These are phyloP conservation scores for Meda fulgida DNA, from an alignment of 2,797 vertebrate genomes.

Conservation along the genomic window DNA sequence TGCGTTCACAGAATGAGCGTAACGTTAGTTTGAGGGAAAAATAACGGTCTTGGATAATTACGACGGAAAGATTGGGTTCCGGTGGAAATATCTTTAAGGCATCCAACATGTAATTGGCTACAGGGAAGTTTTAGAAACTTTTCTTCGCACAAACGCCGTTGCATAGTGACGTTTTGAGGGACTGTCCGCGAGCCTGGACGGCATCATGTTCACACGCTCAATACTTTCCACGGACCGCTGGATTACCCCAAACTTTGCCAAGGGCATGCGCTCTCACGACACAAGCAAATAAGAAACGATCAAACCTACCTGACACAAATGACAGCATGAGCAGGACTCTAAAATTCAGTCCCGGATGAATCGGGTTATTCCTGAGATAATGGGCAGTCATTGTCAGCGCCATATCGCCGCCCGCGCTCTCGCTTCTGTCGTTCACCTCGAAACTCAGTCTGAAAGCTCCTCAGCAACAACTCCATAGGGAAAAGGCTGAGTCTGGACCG, in stretches of 20 bases:
- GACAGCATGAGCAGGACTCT: conserved; percentile 67
- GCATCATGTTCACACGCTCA: conserved; percentile 40
- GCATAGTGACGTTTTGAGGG: neutral
- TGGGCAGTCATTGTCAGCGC: conserved; percentile 69
- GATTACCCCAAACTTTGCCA: conserved; percentile 41
- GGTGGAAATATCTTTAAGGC: neutral
- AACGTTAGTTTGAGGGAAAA: neutral
- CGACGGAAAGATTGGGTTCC: neutral
- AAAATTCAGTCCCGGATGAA: conserved; percentile 53
- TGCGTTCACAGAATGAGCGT: neutral
- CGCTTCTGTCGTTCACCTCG: conserved; percentile 65
- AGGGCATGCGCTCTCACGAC: conserved; percentile 16
- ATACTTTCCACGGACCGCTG: conserved; percentile 27
- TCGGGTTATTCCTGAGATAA: conserved; percentile 66
- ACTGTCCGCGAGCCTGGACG: conserved; percentile 1
- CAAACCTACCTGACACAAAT: conserved; percentile 75
- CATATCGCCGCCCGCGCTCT: conserved; percentile 53
- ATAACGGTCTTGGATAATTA: neutral
- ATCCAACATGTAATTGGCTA: neutral
- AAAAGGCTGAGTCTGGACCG: conserved; percentile 74
- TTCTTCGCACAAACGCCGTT: neutral
- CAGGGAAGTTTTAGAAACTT: conserved; percentile 34
- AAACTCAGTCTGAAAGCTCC: conserved; percentile 73
- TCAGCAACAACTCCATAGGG: conserved; percentile 81
- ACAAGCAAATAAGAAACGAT: conserved; percentile 1